A percentile compares a stretch with the other conserved stretches of the same genome.
Conservation (phyloP, 2,888 invertebrate species). For the Caenorhabditis zanzibari region DNA sequence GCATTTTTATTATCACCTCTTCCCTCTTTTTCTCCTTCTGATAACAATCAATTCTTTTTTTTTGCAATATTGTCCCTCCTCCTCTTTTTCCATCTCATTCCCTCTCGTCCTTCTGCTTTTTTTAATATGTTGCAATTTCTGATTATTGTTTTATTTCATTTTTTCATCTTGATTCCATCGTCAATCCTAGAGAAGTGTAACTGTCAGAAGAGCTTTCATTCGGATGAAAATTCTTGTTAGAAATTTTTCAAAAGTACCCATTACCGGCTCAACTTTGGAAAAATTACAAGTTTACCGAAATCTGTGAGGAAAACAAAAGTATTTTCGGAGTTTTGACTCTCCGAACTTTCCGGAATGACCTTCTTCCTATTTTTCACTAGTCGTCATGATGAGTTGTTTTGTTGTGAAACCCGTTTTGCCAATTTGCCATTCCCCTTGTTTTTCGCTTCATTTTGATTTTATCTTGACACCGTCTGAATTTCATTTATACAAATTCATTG, state of each 20-base stretch:
- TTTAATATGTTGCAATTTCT: conserved; percentile 31
- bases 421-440: conserved; percentile 23
- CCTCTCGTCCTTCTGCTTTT: conserved; percentile 25
- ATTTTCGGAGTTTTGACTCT: conserved; percentile 9
- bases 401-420: conserved; percentile 40
- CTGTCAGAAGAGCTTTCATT: conserved; percentile 1
- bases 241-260: too few relatives aligned
- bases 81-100: conserved; percentile 29
- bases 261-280: too few relatives aligned
- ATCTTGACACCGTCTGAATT: conserved; percentile 34
- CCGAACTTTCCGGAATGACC: not conserved
- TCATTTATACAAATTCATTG: conserved; percentile 15
- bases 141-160: conserved; percentile 26
- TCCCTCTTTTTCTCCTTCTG: conserved; percentile 30
- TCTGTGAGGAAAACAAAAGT: too few relatives aligned
- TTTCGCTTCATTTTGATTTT: conserved; percentile 46
- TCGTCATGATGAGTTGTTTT: conserved; percentile 28
- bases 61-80: conserved; percentile 61
- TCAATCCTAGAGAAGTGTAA: not conserved
- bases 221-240: not conserved
- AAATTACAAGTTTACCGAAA: too few relatives aligned
- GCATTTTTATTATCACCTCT: conserved; percentile 57
- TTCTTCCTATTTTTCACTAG: conserved; percentile 24
- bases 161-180: not conserved
- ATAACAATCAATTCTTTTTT: conserved; percentile 63